Percentiles rank a stretch among this genome's conserved stretches.
These are phyloP conservation scores for Anolis sagrei DNA, from an alignment of 2,113 vertebrate genomes.

Conservation along the genomic window DNA sequence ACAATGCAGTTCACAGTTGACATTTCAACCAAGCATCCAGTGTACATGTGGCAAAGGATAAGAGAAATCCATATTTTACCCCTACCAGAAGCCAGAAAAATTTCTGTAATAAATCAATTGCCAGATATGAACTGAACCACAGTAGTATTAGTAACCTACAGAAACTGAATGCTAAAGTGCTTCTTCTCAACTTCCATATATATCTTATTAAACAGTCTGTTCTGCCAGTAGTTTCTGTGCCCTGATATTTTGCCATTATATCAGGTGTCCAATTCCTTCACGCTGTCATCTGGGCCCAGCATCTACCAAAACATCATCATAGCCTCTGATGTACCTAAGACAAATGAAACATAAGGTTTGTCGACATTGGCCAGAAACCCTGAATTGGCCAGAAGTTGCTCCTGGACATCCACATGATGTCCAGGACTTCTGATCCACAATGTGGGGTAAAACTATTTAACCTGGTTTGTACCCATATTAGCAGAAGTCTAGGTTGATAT, in stretches of 20 bases:
- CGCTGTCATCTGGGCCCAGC: not conserved
- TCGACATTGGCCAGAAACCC: too few species aligned
- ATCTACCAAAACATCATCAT: not conserved
- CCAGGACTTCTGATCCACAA: too few species aligned
- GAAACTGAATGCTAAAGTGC: not conserved
- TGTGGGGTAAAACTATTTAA: too few species aligned
- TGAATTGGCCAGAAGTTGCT: too few species aligned
- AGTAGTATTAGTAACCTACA: not conserved
- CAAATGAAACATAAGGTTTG: too few species aligned
- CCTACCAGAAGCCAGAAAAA: not conserved
- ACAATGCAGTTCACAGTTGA: conserved; percentile 7
- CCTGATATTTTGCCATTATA: not conserved
- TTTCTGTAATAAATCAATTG: not conserved
- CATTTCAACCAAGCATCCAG: not conserved
- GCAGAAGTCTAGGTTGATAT: too few species aligned
- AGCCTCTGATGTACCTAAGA: too few species aligned
- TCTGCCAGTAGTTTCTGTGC: not conserved
- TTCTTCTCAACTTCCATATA: not conserved
- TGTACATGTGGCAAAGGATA: not conserved
- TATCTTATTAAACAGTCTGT: not conserved
- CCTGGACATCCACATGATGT: too few species aligned
- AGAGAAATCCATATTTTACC: not conserved
- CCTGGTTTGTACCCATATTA: too few species aligned
- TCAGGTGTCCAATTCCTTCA: not conserved
- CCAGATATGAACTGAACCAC: not conserved